These are phyloP conservation scores for Tinea semifulvella DNA, from an alignment of 2,888 invertebrate genomes.

Conservation along the genomic window DNA sequence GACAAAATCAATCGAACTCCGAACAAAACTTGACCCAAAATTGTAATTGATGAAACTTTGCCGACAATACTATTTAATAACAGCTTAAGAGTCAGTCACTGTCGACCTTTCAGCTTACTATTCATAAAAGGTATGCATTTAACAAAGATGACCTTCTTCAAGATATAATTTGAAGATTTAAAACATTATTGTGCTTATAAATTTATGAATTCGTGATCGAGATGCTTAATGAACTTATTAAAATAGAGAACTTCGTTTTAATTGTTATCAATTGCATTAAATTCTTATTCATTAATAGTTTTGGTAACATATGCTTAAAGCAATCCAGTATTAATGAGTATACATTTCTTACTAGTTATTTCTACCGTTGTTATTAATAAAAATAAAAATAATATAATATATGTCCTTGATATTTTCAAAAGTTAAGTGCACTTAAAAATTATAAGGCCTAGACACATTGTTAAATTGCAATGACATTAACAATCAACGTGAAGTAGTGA, in stretches of 20 bases:
- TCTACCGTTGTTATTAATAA: too few species aligned
- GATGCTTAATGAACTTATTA: not conserved
- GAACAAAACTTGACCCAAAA: slow-evolving; percentile 62
- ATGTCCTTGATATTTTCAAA: too few species aligned
- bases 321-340: too few species aligned
- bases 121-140: slow-evolving; percentile 13
- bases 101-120: slow-evolving; percentile 14
- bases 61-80: slow-evolving; percentile 19
- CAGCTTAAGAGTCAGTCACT: slow-evolving; percentile 11
- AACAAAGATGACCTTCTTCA: slow-evolving; percentile 11
- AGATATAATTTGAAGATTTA: slow-evolving; percentile 6
- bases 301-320: too few species aligned
- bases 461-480: not conserved
- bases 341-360: too few species aligned
- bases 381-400: too few species aligned
- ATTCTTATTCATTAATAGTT: too few species aligned
- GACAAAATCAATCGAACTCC: slow-evolving; percentile 64
- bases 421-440: not conserved
- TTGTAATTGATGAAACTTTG: slow-evolving; percentile 45
- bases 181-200: slow-evolving; percentile 3
- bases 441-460: not conserved
- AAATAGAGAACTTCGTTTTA: too few species aligned
- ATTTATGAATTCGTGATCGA: slow-evolving; percentile 2
- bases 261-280: too few species aligned
- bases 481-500: not conserved